phyloP scores from a whole-genome alignment of 1,140 invertebrate genomes.

The Neodiprion lecontei region DNA sequence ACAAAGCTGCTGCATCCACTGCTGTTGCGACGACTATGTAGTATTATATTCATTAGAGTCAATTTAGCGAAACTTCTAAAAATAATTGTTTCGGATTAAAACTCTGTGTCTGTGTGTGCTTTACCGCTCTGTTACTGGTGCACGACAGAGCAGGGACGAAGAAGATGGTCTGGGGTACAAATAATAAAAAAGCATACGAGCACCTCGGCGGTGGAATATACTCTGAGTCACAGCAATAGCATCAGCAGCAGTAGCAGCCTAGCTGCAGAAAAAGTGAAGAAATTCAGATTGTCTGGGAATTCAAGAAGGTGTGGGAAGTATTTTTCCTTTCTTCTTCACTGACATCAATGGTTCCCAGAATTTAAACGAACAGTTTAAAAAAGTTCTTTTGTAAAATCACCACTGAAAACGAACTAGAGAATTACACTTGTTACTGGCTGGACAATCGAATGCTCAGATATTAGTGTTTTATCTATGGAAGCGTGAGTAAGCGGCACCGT shows the following conservation, averaged over 20 bases:
- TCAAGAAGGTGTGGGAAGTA: not conserved
- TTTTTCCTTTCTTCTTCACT: not conserved
- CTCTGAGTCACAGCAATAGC: not conserved
- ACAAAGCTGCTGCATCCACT: no score
- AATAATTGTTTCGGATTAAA: conserved; percentile 42
- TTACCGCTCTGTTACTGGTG: not conserved
- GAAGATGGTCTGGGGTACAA: not conserved
- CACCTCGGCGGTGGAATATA: not conserved
- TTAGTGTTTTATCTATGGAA: not conserved
- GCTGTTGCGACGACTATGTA: not conserved
- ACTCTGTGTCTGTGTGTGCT: conserved; percentile 13
- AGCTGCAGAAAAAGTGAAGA: not conserved
- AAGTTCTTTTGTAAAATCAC: no score
- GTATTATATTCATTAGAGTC: conserved; percentile 36
- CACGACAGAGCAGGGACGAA: not conserved
- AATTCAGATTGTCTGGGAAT: not conserved
- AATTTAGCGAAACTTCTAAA: conserved; percentile 48
- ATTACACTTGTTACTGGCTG: no score
- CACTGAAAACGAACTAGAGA: no score
- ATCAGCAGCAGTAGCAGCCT: not conserved
- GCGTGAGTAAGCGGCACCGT: not conserved
- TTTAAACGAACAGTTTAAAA: no score
- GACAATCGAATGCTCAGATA: no score
- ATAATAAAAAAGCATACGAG: no score
- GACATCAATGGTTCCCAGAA: no score